phyloP scores from a whole-genome alignment of 1,140 invertebrate genomes.

The Scaptomyza hsui region DNA sequence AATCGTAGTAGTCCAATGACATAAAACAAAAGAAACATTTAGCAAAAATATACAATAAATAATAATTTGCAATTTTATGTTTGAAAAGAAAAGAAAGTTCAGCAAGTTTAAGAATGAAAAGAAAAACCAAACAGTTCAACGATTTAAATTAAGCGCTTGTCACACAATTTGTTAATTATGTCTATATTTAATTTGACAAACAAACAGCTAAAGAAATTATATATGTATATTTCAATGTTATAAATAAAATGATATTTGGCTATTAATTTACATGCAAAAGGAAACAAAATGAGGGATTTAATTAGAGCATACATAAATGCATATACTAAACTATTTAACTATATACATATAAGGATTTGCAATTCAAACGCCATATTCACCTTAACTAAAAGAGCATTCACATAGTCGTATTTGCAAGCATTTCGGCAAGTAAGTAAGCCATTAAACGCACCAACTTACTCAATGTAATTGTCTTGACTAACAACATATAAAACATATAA shows the following conservation, averaged over 20 bases:
- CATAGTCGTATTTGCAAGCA: slow-evolving; percentile 3
- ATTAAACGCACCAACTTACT: slow-evolving; percentile 50
- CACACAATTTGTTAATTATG: slow-evolving; percentile 69
- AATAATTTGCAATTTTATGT: slow-evolving; percentile 41
- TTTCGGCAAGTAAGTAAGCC: slow-evolving; percentile 10
- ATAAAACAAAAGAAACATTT: slow-evolving; percentile 21
- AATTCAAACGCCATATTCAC: slow-evolving; percentile 32
- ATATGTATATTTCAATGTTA: slow-evolving; percentile 77
- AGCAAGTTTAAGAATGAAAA: slow-evolving; percentile 11
- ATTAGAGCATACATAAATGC: slow-evolving; percentile 32
- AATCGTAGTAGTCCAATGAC: slow-evolving; percentile 44
- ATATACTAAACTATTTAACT: slow-evolving; percentile 32
- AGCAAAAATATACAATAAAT: slow-evolving; percentile 60
- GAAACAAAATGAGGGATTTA: slow-evolving; percentile 24
- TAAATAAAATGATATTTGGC: slow-evolving; percentile 53
- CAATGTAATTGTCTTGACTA: slow-evolving; percentile 29
- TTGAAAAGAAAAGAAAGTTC: slow-evolving; percentile 27
- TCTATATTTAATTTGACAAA: slow-evolving; percentile 48
- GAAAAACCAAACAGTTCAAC: slow-evolving; percentile 66
- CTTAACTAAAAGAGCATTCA: slow-evolving; percentile 1
- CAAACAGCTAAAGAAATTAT: slow-evolving; percentile 42
- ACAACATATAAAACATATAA: slow-evolving; percentile 67
- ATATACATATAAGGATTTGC: slow-evolving; percentile 38
- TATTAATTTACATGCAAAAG: slow-evolving; percentile 41
- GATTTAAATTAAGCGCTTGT: slow-evolving; percentile 79